Evolutionary conservation across 2,888 invertebrate species (phyloP).

Genomic region (Harpalus rufipes): DNA sequence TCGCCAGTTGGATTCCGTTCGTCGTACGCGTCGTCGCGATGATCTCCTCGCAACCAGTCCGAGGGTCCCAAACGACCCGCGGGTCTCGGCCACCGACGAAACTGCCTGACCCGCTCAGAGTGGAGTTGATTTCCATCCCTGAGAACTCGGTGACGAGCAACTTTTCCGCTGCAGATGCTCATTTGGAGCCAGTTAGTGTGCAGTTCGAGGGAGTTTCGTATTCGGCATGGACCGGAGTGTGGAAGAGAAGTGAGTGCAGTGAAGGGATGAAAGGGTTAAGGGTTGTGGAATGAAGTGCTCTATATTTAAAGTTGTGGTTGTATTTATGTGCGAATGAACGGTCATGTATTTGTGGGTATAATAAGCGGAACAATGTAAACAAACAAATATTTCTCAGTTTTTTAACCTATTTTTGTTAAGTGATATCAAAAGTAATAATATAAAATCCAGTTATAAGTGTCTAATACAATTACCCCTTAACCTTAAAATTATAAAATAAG

Average conservation of each 20-base stretch:
- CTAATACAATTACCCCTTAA: no score
- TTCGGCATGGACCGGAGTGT: slow-evolving; percentile 81
- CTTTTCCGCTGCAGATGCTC: slow-evolving; percentile 36
- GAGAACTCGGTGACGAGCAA: slow-evolving; percentile 71
- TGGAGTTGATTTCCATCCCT: slow-evolving; percentile 74
- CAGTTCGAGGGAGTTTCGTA: slow-evolving; percentile 84
- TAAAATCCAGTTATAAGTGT: no score
- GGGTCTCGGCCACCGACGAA: slow-evolving; percentile 68
- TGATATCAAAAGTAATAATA: no score
- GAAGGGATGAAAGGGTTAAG: slow-evolving; percentile 6
- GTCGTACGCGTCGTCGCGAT: slow-evolving; percentile 11
- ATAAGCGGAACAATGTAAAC: not conserved
- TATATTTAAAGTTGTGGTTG: not conserved
- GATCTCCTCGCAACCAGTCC: not conserved
- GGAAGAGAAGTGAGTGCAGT: slow-evolving; percentile 79
- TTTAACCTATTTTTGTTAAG: no score
- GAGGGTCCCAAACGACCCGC: no score
- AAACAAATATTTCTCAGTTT: not conserved
- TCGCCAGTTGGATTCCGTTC: slow-evolving; percentile 9
- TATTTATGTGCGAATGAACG: not conserved
- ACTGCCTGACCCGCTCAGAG: slow-evolving; percentile 72
- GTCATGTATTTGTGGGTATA: not conserved
- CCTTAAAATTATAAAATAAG: no score
- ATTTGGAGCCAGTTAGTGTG: slow-evolving; percentile 78
- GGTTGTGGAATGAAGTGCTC: not conserved